Conservation (phyloP, 2,888 invertebrate genomes). For the Aleiodes leptofemur region DNA sequence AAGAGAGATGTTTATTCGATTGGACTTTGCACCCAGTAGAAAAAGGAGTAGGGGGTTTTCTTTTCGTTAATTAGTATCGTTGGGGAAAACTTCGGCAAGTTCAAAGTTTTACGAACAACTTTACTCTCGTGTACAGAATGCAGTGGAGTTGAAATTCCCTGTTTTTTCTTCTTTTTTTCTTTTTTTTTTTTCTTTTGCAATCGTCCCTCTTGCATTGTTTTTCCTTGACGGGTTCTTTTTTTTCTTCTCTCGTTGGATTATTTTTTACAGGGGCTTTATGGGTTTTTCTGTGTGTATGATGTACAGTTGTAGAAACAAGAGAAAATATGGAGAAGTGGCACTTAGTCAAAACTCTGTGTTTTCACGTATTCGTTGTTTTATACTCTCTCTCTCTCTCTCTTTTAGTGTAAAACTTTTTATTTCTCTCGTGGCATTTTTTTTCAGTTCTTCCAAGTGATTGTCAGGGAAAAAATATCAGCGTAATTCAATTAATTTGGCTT, state of each 20-base stretch:
- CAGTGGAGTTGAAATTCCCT: constrained; percentile 2
- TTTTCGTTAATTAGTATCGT: constrained; percentile 49
- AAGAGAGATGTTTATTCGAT: constrained; percentile 72
- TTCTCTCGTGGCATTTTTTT: not conserved
- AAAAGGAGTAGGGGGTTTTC: constrained; percentile 11
- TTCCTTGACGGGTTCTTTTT: constrained; percentile 1
- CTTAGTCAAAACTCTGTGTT: constrained; percentile 55
- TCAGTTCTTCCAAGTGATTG: not conserved
- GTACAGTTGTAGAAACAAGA: constrained; percentile 31
- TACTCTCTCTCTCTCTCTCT: constrained; percentile 71
- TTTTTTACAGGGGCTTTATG: constrained; percentile 1
- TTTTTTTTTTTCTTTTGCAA: not conserved
- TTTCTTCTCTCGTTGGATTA: not conserved
- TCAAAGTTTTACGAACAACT: constrained; percentile 36
- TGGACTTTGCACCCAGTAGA: constrained; percentile 59
- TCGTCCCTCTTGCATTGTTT: constrained; percentile 36
- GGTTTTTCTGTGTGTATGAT: constrained; percentile 46
- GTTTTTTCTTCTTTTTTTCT: not conserved
- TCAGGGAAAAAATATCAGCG: constrained; percentile 15
- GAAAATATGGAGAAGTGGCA: constrained; percentile 60
- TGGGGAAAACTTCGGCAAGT: constrained; percentile 19
- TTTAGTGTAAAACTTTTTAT: constrained; percentile 57
- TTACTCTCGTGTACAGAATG: constrained; percentile 29
- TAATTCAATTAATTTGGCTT: constrained; percentile 65
- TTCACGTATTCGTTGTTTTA: constrained; percentile 46